Percentiles rank a stretch among this genome's conserved stretches.
These are phyloP conservation scores for Epirrhoe alternata DNA, from an alignment of 2,888 invertebrate genomes.

Conservation along the genomic window DNA sequence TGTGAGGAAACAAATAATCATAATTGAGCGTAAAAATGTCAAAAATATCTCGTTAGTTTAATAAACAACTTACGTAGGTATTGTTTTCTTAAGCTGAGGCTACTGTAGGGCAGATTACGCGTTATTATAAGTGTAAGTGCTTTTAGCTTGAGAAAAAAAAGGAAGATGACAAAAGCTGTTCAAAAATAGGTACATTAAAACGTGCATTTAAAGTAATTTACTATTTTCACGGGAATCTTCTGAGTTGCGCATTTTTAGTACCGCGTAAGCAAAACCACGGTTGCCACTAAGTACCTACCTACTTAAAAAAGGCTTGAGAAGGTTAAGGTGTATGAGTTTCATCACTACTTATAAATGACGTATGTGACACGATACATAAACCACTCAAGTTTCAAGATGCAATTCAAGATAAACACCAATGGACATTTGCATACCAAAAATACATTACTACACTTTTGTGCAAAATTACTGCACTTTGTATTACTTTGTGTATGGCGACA, in stretches of 20 bases:
- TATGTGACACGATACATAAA: slow-evolving; percentile 28
- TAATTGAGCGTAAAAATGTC: slow-evolving; percentile 55
- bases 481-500: slow-evolving; percentile 27
- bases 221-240: no score
- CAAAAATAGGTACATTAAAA: no score
- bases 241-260: no score
- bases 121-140: no score
- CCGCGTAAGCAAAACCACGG: background rate
- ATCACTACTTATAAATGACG: slow-evolving; percentile 14
- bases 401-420: slow-evolving; percentile 48
- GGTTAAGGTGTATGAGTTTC: slow-evolving; percentile 7
- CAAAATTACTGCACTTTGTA: slow-evolving; percentile 33
- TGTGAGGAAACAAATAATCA: slow-evolving; percentile 59
- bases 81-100: background rate
- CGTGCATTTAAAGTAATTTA: no score
- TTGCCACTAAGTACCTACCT: slow-evolving; percentile 17
- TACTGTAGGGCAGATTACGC: background rate
- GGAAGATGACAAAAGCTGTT: no score
- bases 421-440: slow-evolving; percentile 44
- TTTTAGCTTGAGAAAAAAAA: no score
- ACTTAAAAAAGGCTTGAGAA: slow-evolving; percentile 7
- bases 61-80: slow-evolving; percentile 27
- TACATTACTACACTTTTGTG: slow-evolving; percentile 60
- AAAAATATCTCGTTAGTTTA: slow-evolving; percentile 47
- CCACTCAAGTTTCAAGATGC: slow-evolving; percentile 37